Percentiles rank a stretch among this genome's conserved stretches.
Evolutionary conservation across 2,797 vertebrate species (phyloP).

Genomic region (Melopsittacus undulatus): DNA sequence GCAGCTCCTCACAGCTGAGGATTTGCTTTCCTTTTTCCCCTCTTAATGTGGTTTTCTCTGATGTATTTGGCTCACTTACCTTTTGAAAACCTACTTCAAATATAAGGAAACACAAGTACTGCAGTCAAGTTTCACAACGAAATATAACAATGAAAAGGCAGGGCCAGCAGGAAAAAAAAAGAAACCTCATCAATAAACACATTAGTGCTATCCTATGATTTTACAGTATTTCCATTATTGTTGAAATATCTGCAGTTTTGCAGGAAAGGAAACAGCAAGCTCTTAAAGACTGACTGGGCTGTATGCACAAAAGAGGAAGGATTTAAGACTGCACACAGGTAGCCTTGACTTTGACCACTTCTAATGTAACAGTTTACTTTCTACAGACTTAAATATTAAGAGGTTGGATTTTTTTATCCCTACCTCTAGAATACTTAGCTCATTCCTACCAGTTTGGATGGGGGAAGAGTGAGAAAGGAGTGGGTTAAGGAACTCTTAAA

Average conservation of each 20-base stretch:
- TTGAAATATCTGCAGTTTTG: neutral
- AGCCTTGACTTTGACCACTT: neutral
- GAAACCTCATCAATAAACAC: neutral
- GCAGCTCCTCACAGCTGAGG: neutral
- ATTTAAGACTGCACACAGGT: neutral
- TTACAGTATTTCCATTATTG: neutral
- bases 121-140: neutral
- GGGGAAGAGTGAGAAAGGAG: neutral
- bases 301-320: neutral
- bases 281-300: neutral
- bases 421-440: neutral
- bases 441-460: neutral
- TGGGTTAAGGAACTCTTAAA: neutral
- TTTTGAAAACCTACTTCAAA: slow-evolving; percentile 6
- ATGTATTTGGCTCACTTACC: slow-evolving; percentile 5
- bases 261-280: neutral
- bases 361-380: neutral
- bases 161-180: neutral
- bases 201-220: neutral
- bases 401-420: neutral
- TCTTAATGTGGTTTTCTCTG: neutral
- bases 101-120: neutral
- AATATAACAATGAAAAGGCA: neutral
- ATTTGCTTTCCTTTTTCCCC: neutral
- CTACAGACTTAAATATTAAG: neutral